Evolutionary conservation across 1,140 invertebrate species (phyloP), one percentile per base, ranked within the genome.

Genomic region (Orussus abietinus): DNA sequence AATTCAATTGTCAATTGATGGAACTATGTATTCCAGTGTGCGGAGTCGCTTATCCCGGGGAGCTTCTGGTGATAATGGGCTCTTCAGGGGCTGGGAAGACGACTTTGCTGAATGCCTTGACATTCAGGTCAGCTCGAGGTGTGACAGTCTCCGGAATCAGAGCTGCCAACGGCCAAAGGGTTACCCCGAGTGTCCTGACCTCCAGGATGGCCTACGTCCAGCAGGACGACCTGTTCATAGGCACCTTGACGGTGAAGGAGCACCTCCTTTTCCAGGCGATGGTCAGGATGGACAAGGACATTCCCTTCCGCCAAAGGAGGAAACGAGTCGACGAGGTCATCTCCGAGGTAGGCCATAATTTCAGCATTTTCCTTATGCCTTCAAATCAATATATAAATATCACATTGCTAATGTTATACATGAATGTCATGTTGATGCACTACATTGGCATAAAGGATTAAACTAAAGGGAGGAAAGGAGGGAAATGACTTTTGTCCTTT

Each of bases 51-150:
- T 82, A 86, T 65, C 88, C 92, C 4, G 93, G 92, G 3, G 90
- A 95, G 64, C 68, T 97, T 14, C 64, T 96, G 38, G 92, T 92
- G 3, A 85, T 97, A 14, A 88, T 98, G 86, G 94, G 94, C 3
- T 87, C 92, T 3, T 94, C 91, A 15, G 94, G 94, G 1, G 90
- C 95, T 1, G 95, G 96, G 4, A 99, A 98, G 75, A 96, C 94
- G 0, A 97, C 94, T 0, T 78, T 98, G 1, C 69, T 98, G 25
- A 98, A 98, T 66, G 81, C 91, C 0, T 60, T 98, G 19, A 96
- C 92, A 1, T 88, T 87, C 64, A 78, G 90, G 3, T 82, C 84
- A 0, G 66, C 76, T 4, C 72, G 77, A 4, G 82, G 83, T 10
- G 72, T 94, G 0, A 74, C 77, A 1, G 75, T 89, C n/a, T 78